These are phyloP conservation scores for Cynopterus sphinx DNA, from an alignment of 2,797 vertebrate species.

Conservation along the genomic window DNA sequence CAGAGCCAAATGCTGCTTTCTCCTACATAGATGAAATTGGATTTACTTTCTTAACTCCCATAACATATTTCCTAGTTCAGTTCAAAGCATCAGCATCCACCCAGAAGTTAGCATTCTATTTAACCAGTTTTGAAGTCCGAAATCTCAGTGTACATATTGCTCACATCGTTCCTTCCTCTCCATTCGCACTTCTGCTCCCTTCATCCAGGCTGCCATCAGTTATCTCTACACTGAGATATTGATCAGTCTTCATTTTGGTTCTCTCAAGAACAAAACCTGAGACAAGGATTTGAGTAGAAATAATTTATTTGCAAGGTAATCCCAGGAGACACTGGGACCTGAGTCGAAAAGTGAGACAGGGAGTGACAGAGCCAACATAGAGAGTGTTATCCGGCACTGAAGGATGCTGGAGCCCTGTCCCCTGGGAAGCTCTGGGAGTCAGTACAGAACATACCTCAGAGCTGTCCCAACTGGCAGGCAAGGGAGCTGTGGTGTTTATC, in stretches of 20 bases:
- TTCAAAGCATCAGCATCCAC: neutral
- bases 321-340: neutral
- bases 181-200: neutral
- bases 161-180: neutral
- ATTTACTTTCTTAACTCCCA: conserved; percentile 47
- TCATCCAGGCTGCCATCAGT: neutral
- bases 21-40: conserved; percentile 45
- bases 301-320: neutral
- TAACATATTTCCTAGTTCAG: neutral
- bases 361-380: neutral
- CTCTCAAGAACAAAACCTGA: neutral
- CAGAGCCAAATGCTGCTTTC: conserved; percentile 32
- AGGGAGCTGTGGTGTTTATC: neutral
- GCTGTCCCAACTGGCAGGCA: neutral
- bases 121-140: neutral
- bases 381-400: neutral
- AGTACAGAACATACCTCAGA: neutral
- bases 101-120: neutral
- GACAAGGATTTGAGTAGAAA: neutral
- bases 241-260: neutral
- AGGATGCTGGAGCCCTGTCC: neutral
- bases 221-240: neutral
- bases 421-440: neutral
- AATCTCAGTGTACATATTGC: neutral
- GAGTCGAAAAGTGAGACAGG: neutral